These are phyloP conservation scores for Meleagris gallopavo DNA, from an alignment of 2,113 vertebrate species.

Conservation along the genomic window DNA sequence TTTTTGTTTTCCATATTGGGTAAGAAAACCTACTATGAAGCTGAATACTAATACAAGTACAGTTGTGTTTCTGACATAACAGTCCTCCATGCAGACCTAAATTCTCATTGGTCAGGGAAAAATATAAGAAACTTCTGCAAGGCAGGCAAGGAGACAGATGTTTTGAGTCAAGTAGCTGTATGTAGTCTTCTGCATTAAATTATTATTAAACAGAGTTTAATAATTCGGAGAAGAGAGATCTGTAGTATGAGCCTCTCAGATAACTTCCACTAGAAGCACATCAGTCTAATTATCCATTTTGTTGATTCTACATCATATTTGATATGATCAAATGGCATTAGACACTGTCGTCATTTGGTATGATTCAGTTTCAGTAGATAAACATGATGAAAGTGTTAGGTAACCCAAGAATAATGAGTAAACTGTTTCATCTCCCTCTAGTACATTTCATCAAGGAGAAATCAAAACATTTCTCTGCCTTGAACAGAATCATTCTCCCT, in stretches of 20 bases:
- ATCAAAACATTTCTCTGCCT: background rate
- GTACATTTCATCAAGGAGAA: background rate
- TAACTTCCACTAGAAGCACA: background rate
- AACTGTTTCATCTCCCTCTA: background rate
- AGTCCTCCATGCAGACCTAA: background rate
- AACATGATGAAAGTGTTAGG: background rate
- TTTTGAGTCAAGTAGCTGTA: background rate
- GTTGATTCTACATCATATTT: background rate
- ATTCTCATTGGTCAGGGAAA: background rate
- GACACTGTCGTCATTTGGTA: background rate
- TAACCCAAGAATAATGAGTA: background rate
- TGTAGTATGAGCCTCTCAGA: background rate
- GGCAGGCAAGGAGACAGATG: background rate
- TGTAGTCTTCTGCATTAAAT: background rate
- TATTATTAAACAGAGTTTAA: background rate
- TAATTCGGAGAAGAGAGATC: background rate
- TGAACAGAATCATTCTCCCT: background rate
- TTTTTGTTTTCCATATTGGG: background rate
- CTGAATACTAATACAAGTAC: background rate
- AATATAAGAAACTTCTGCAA: background rate
- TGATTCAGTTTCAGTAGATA: background rate
- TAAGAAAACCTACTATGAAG: background rate
- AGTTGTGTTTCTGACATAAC: background rate
- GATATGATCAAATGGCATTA: background rate
- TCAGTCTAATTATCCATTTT: background rate